Evolutionary conservation across 2,888 invertebrate species (phyloP).

Genomic region (Hemistola chrysoprasaria): DNA sequence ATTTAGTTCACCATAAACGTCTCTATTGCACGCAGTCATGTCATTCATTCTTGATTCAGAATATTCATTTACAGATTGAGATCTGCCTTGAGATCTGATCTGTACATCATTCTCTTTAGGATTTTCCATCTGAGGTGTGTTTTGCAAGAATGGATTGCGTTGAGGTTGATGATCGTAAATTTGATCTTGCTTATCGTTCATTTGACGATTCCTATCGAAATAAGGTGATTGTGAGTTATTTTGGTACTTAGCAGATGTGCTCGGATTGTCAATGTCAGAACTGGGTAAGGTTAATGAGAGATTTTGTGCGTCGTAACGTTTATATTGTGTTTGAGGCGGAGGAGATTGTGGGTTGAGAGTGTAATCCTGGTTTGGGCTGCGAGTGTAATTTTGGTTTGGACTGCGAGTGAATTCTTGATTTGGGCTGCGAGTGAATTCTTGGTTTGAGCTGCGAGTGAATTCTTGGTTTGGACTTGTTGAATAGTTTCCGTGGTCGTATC

Average conservation of each 20-base stretch:
- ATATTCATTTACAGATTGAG: slow-evolving; percentile 45
- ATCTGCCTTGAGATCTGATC: slow-evolving; percentile 33
- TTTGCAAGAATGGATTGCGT: slow-evolving; percentile 68
- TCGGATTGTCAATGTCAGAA: slow-evolving; percentile 61
- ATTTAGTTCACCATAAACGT: slow-evolving; percentile 64
- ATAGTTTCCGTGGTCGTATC: slow-evolving; percentile 66
- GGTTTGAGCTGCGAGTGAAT: slow-evolving; percentile 72
- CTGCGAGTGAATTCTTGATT: slow-evolving; percentile 79
- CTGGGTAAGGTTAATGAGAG: slow-evolving; percentile 62
- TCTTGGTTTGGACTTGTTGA: slow-evolving; percentile 68
- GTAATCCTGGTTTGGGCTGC: slow-evolving; percentile 72
- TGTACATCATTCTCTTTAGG: slow-evolving; percentile 43
- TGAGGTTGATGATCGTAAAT: slow-evolving; percentile 61
- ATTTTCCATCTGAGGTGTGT: slow-evolving; percentile 47
- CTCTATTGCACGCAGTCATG: slow-evolving; percentile 51
- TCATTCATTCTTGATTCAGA: slow-evolving; percentile 49
- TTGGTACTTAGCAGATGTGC: slow-evolving; percentile 59
- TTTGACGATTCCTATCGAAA: slow-evolving; percentile 71
- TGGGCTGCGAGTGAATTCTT: slow-evolving; percentile 37
- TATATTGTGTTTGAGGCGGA: slow-evolving; percentile 63
- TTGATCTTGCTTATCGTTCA: slow-evolving; percentile 52
- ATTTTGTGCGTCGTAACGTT: slow-evolving; percentile 74
- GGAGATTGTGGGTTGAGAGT: slow-evolving; percentile 74
- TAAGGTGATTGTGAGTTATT: slow-evolving; percentile 77
- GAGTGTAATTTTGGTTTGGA: slow-evolving; percentile 35